These are phyloP conservation scores for Clistopyga incitator DNA, from an alignment of 2,888 invertebrate species.

Conservation along the genomic window DNA sequence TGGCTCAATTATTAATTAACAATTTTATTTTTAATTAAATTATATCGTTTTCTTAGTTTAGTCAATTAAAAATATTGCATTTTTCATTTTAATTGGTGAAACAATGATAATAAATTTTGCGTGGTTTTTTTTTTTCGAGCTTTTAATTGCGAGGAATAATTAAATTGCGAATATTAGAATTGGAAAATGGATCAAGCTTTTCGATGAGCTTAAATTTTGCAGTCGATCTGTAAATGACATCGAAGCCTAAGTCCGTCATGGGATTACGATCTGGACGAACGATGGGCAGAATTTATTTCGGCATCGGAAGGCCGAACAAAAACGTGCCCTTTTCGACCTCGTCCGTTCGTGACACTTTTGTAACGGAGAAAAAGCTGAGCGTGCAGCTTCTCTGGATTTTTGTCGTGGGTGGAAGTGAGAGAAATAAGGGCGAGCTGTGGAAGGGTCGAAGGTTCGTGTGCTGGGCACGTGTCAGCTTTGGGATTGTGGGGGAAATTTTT, in stretches of 20 bases:
- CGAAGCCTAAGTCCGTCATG: conserved; percentile 45
- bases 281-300: conserved; percentile 48
- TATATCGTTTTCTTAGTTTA: too few relatives aligned
- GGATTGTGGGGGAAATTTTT: conserved; percentile 32
- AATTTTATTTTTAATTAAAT: too few relatives aligned
- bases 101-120: too few relatives aligned
- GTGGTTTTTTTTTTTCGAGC: too few relatives aligned
- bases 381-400: conserved; percentile 41
- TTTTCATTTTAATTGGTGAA: too few relatives aligned
- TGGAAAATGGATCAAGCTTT: background rate
- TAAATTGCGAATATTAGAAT: too few relatives aligned
- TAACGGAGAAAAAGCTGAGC: conserved; percentile 49
- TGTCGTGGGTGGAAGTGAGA: conserved; percentile 31
- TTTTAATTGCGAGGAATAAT: too few relatives aligned
- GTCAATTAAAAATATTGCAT: too few relatives aligned
- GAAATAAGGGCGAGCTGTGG: conserved; percentile 46
- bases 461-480: conserved; percentile 58
- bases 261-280: conserved; percentile 53
- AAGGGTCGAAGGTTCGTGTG: conserved; percentile 33
- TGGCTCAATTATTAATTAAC: too few relatives aligned
- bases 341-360: conserved; percentile 30
- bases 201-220: conserved; percentile 1
- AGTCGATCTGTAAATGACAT: conserved; percentile 51
- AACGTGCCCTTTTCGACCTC: conserved; percentile 56
- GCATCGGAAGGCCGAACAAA: conserved; percentile 25